Evolutionary conservation across 1,140 invertebrate genomes (phyloP).

Genomic region (Sycobia sp.): DNA sequence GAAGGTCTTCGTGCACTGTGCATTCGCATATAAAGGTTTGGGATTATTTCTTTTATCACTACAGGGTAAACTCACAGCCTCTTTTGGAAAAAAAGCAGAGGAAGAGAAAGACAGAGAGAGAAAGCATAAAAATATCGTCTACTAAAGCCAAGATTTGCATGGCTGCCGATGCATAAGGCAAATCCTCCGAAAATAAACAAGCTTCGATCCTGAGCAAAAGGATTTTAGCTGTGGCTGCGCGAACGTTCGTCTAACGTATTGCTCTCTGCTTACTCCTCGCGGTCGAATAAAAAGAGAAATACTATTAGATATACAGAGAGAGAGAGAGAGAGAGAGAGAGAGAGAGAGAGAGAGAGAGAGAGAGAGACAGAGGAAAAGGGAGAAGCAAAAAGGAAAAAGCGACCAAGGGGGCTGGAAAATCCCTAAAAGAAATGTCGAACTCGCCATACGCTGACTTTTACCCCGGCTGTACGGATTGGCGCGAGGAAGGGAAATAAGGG

Average conservation of each 20-base stretch:
- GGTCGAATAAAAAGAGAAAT: too few species aligned
- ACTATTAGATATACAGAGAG: too few species aligned
- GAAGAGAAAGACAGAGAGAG: too few species aligned
- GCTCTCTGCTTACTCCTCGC: too few species aligned
- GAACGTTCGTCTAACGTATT: slow-evolving; percentile 11
- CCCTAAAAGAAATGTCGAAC: slow-evolving; percentile 30
- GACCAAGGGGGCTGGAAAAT: slow-evolving; percentile 23
- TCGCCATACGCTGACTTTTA: background rate
- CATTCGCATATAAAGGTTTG: too few species aligned
- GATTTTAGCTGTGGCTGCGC: slow-evolving; percentile 13
- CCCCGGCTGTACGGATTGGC: too few species aligned
- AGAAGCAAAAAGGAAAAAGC: too few species aligned
- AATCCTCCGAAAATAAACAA: slow-evolving; percentile 33
- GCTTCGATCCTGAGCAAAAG: slow-evolving; percentile 9
- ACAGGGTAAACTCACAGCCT: background rate
- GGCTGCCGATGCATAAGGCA: slow-evolving; percentile 27
- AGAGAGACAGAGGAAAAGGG: slow-evolving; percentile 1
- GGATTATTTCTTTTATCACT: background rate
- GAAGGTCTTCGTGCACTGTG: too few species aligned
- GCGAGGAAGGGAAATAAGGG: too few species aligned
- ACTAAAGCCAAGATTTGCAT: slow-evolving; percentile 32
- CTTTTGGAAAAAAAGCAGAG: too few species aligned
- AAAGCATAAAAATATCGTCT: slow-evolving; percentile 3
- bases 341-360: too few species aligned
- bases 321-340: too few species aligned